Evolutionary conservation across 2,797 vertebrate species (phyloP), one percentile per base, ranked within the genome.

Genomic region (Cryptoprocta ferox): DNA sequence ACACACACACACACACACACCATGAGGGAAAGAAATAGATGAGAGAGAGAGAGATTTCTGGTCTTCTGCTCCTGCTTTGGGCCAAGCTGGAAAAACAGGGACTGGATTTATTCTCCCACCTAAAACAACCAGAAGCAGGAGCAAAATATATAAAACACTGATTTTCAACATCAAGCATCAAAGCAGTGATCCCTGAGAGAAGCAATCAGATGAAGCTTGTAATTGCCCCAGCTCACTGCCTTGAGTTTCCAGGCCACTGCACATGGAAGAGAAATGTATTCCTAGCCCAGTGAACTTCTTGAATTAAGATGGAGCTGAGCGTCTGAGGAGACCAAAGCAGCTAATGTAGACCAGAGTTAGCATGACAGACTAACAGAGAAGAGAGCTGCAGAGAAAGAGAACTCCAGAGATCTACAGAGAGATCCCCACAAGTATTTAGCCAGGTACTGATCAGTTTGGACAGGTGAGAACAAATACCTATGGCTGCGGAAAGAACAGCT

Each of bases 401-500:
- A 12, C 3, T 32, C 45, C 13, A 9, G 63, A 81, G 48, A 13
- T 28, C 56, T 4, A 4, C 6, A 2, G 14, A 66, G 2, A 21
- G 30, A 2, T 39, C 13, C 2, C 3, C 6, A 50, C 42, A 11
- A 79, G 37, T 35, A 66, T 32, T 66, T 48, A 68, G 19, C 56
- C 75, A 28, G 53, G 9, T 15, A 32, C 3, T 11, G 0, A 16
- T n/a, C 11, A 30, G 2, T 45, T 61, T 4, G 79, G 10, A 61
- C 0, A 30, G 10, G 7, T 24, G 1, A 59, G 13, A 87, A 61
- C 0, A 42, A 28, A n/a, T 19, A 65, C 6, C 16, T 2, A 2
- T 32, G 28, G 1, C 63, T 48, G 2, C 8, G 12, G 0, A 30
- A 48, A 56, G 18, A 81, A 80, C 10, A 10, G 28, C 5, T 56